Evolutionary conservation across 2,888 invertebrate species (phyloP).

Genomic region (Nomada fucata): DNA sequence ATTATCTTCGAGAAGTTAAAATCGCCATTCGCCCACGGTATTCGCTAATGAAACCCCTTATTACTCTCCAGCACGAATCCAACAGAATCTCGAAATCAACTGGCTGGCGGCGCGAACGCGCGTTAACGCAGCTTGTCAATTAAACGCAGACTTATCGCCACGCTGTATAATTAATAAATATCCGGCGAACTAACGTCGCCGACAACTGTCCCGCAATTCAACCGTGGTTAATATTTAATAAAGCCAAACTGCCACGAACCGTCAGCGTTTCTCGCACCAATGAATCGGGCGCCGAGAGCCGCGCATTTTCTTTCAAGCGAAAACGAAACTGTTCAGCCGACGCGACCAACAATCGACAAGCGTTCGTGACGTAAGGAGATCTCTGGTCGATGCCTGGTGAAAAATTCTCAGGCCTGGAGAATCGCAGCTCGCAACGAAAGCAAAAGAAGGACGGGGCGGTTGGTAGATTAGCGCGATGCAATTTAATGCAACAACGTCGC

Average conservation of each 20-base stretch:
- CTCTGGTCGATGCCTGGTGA: background rate
- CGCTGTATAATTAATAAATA: conserved; percentile 1
- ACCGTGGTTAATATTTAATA: too few relatives aligned
- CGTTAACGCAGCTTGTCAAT: conserved; percentile 18
- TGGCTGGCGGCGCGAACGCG: background rate
- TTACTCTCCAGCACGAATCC: conserved; percentile 6
- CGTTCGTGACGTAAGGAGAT: conserved; percentile 33
- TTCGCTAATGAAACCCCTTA: background rate
- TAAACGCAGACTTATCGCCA: background rate
- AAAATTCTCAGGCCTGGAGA: conserved; percentile 30
- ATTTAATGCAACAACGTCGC: conserved; percentile 61
- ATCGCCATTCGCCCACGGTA: background rate
- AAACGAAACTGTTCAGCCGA: conserved; percentile 4
- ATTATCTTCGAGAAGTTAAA: conserved; percentile 5
- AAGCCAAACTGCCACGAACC: too few relatives aligned
- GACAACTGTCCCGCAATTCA: too few relatives aligned
- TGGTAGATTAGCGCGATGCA: conserved; percentile 64
- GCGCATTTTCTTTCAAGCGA: background rate
- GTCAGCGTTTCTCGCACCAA: background rate
- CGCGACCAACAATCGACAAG: conserved; percentile 29
- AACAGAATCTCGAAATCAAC: conserved; percentile 5
- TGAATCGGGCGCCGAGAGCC: background rate
- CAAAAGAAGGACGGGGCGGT: conserved; percentile 13
- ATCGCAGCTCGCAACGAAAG: conserved; percentile 26
- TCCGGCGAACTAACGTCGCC: too few relatives aligned